Percentiles rank a stretch among this genome's conserved stretches.
These are phyloP conservation scores for Hyles lineata DNA, from an alignment of 2,888 invertebrate genomes.

Conservation along the genomic window DNA sequence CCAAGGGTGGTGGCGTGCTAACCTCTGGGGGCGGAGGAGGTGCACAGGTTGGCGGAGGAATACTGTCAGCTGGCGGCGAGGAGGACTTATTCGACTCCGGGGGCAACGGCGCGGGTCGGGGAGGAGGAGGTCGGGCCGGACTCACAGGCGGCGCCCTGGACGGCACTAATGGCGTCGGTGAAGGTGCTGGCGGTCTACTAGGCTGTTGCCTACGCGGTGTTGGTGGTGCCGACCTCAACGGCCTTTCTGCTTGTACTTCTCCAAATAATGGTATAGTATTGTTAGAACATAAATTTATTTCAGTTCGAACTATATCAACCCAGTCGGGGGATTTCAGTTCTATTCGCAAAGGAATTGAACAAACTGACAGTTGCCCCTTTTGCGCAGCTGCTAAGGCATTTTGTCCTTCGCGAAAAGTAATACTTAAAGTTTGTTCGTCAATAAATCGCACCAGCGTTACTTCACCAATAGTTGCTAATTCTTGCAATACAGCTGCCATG, in stretches of 20 bases:
- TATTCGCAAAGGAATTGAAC: slow-evolving; percentile 88
- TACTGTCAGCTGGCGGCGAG: slow-evolving; percentile 84
- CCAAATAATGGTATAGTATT: slow-evolving; percentile 92
- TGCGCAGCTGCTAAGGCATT: slow-evolving; percentile 91
- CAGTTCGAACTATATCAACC: slow-evolving; percentile 92
- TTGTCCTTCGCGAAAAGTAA: slow-evolving; percentile 96
- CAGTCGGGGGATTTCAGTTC: slow-evolving; percentile 94
- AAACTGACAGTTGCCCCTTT: slow-evolving; percentile 85
- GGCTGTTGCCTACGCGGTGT: slow-evolving; percentile 82
- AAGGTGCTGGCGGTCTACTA: slow-evolving; percentile 86
- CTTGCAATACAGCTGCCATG: slow-evolving; percentile 91
- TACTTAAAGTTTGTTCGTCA: slow-evolving; percentile 92
- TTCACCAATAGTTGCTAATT: slow-evolving; percentile 93
- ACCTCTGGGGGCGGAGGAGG: slow-evolving; percentile 78
- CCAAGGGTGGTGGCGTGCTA: slow-evolving; percentile 66
- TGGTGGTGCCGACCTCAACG: slow-evolving; percentile 76
- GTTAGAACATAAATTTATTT: slow-evolving; percentile 92
- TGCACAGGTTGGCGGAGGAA: slow-evolving; percentile 88
- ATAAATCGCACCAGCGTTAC: slow-evolving; percentile 96
- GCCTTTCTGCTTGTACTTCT: slow-evolving; percentile 66
- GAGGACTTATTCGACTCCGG: slow-evolving; percentile 76
- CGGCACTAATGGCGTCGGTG: slow-evolving; percentile 78
- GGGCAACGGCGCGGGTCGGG: slow-evolving; percentile 83
- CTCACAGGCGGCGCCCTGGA: slow-evolving; percentile 76
- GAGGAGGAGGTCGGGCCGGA: slow-evolving; percentile 85